Conservation (phyloP, 2,113 vertebrate species). For the Cromileptes altivelis region DNA sequence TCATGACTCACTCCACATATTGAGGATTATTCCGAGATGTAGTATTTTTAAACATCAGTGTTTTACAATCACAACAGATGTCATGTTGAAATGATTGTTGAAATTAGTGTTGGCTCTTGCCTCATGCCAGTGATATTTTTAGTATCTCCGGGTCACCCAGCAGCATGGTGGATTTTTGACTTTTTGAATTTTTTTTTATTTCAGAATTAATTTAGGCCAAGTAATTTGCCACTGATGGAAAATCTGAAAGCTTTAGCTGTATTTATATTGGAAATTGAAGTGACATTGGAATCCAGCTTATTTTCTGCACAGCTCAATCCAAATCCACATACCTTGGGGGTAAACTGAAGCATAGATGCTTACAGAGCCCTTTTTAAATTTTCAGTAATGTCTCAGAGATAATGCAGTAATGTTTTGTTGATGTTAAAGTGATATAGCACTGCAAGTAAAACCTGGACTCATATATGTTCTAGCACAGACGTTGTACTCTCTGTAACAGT, state of each 20-base stretch:
- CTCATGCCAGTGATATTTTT: constrained; percentile 25
- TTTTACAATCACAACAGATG: constrained; percentile 47
- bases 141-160: not conserved
- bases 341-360: constrained; percentile 12
- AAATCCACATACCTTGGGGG: not conserved
- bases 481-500: not conserved
- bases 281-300: not conserved
- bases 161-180: not conserved
- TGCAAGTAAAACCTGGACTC: not conserved
- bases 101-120: constrained; percentile 32
- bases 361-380: not conserved
- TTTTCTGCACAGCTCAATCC: not conserved
- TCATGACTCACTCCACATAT: constrained; percentile 30
- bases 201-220: not conserved
- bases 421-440: not conserved
- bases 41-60: constrained; percentile 53
- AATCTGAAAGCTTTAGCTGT: not conserved
- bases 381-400: not conserved
- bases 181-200: not conserved
- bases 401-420: not conserved
- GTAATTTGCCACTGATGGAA: not conserved
- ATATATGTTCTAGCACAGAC: not conserved
- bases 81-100: constrained; percentile 35
- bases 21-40: constrained; percentile 35
- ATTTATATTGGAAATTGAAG: constrained; percentile 10